Evolutionary conservation across 2,888 invertebrate genomes (phyloP), one percentile per base, ranked within the genome.

Genomic region (Tridacna crocea): DNA sequence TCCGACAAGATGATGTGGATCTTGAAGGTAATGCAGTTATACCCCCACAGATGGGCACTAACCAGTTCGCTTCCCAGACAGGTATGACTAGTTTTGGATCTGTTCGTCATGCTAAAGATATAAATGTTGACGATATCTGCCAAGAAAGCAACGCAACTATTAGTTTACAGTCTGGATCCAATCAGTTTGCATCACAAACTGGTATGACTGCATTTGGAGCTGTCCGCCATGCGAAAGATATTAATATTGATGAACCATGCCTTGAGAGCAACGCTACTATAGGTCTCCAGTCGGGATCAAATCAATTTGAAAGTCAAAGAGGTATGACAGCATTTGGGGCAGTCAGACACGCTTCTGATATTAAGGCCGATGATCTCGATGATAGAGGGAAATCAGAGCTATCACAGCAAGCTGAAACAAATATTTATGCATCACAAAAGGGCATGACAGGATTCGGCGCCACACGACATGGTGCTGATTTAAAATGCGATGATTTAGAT

Each of bases 391-490:
- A 91, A 19, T 85, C 85, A 0, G 66, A 90, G n/a, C 90, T 94
- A n/a, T 89, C 92, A 27, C 89, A 92, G 15, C 91, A 92, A 77
- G 88, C 92, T n/a, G 94, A 93, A 19, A 89, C 89, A 27, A 93
- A 93, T 87, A 92, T 91, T 70, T 89, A 88, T 65, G 93, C 93
- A n/a, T 91, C 90, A 46, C 94, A 94, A 82, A 75, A 88, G 15
- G 94, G 94, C 6, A 94, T 94, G 94, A 80, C 90, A 24, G 91
- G 92, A 27, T 92, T 93, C 81, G 94, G 94, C 24, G 88, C 90
- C 19, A 90, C 89, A 8, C 87, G 94, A 47, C 93, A 94, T 82
- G 91, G 92, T 24, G 89, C 92, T 47, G 93, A 94, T 81, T 81
- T 86, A 24, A 63, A 74, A n/a, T 79, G 82, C n/a, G 86, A 82